phyloP scores from a whole-genome alignment of 53 echinoderm and acorn worm species.

The Stichopus horrens region DNA sequence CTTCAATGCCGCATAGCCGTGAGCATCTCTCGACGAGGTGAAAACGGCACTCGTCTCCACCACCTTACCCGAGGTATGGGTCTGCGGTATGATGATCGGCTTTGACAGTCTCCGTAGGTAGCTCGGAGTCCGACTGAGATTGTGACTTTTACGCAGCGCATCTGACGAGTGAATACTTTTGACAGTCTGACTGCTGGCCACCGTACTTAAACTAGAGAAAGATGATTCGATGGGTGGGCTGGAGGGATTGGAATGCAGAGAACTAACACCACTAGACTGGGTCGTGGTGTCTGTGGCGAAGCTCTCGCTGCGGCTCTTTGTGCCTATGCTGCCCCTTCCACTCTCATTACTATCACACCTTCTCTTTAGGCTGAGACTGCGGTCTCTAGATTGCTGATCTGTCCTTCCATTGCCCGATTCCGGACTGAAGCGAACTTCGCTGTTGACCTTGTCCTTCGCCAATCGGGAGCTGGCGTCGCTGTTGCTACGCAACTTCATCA shows the following conservation, averaged over 20 bases:
- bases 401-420: slow-evolving; percentile 67
- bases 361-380: slow-evolving; percentile 76
- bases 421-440: slow-evolving; percentile 68
- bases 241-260: slow-evolving; percentile 90
- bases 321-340: slow-evolving; percentile 87
- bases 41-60: slow-evolving; percentile 87
- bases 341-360: slow-evolving; percentile 97
- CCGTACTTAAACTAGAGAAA: slow-evolving; percentile 83
- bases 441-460: slow-evolving; percentile 51
- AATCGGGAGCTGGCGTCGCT: slow-evolving; percentile 88
- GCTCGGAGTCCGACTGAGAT: slow-evolving; percentile 89
- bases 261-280: slow-evolving; percentile 93
- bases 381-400: slow-evolving; percentile 59
- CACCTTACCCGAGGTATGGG: slow-evolving; percentile 72
- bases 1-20: slow-evolving; percentile 86
- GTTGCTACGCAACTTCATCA: slow-evolving; percentile 85
- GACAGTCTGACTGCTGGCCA: slow-evolving; percentile 82
- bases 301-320: slow-evolving; percentile 97
- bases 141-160: slow-evolving; percentile 80
- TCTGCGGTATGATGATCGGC: slow-evolving; percentile 73
- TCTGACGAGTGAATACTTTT: slow-evolving; percentile 93
- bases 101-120: slow-evolving; percentile 80
- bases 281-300: slow-evolving; percentile 91
- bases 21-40: slow-evolving; percentile 81
- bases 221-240: slow-evolving; percentile 87